Conservation (phyloP, 1,140 invertebrate genomes). For the Hyphantria cunea region DNA sequence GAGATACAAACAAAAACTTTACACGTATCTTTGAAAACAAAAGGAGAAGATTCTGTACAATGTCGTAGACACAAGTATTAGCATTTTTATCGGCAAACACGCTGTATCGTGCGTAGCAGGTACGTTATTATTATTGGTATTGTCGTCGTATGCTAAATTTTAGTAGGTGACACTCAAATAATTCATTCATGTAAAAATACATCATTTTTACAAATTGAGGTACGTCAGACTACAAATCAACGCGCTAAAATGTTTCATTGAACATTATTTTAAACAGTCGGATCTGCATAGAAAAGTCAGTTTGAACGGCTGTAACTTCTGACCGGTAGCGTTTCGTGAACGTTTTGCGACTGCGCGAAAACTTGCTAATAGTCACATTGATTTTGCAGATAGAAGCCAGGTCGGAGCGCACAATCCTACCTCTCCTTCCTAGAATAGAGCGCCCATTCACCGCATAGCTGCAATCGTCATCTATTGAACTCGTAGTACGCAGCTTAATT, state of each 20-base stretch:
- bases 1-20: constrained; percentile 5
- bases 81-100: constrained; percentile 32
- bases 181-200: too few species aligned
- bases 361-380: constrained; percentile 81
- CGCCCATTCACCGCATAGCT: constrained; percentile 32
- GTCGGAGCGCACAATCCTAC: constrained; percentile 69
- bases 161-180: constrained; percentile 3
- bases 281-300: constrained; percentile 45
- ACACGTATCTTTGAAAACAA: constrained; percentile 16
- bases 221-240: too few species aligned
- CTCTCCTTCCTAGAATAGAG: constrained; percentile 44
- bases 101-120: constrained; percentile 15
- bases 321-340: constrained; percentile 59
- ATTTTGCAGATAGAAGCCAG: constrained; percentile 81
- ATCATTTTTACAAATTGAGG: too few species aligned
- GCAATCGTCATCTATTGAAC: constrained; percentile 33
- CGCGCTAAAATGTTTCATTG: too few species aligned
- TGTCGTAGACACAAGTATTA: constrained; percentile 26
- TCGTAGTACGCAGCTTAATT: constrained; percentile 23
- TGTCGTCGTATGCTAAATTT: constrained; percentile 19
- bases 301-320: constrained; percentile 43
- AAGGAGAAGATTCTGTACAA: constrained; percentile 9
- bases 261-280: constrained; percentile 19
- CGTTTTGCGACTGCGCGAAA: constrained; percentile 79
- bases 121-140: constrained; percentile 31